These are phyloP conservation scores for Phasia obesa DNA, from an alignment of 2,888 invertebrate species.

Conservation along the genomic window DNA sequence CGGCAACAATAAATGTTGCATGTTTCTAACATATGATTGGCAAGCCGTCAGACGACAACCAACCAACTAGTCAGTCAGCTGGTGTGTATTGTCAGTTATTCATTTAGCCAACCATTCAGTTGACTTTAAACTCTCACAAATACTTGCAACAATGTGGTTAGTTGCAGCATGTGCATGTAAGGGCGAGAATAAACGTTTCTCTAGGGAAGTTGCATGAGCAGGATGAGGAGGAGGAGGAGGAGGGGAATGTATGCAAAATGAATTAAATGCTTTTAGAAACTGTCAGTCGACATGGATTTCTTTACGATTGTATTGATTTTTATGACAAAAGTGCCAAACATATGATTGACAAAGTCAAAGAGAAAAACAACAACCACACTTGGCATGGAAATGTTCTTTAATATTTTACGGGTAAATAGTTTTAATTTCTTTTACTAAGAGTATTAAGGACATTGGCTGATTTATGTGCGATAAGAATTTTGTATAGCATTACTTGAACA, in stretches of 20 bases:
- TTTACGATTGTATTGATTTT: slow-evolving; percentile 63
- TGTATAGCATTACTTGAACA: not conserved
- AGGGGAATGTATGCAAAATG: not conserved
- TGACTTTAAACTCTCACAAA: slow-evolving; percentile 18
- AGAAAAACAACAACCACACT: slow-evolving; percentile 30
- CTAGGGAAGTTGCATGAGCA: no score
- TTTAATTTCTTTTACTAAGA: slow-evolving; percentile 17
- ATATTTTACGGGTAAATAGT: slow-evolving; percentile 36
- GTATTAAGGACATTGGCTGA: slow-evolving; percentile 23
- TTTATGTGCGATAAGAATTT: not conserved
- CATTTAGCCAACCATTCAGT: slow-evolving; percentile 31
- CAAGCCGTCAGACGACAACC: slow-evolving; percentile 43
- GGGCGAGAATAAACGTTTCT: not conserved
- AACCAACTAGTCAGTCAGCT: not conserved
- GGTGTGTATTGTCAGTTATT: slow-evolving; percentile 22
- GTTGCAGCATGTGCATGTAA: slow-evolving; percentile 34
- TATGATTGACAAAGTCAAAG: slow-evolving; percentile 63
- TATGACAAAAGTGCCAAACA: slow-evolving; percentile 64
- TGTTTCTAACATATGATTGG: slow-evolving; percentile 65
- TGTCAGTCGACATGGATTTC: slow-evolving; percentile 44
- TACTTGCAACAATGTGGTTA: slow-evolving; percentile 40
- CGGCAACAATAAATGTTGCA: slow-evolving; percentile 53
- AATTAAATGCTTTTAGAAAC: slow-evolving; percentile 46
- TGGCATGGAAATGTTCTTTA: slow-evolving; percentile 33
- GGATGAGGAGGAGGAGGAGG: no score